These are phyloP conservation scores for Sialia sialis DNA, from an alignment of 2,113 vertebrate genomes.

Conservation along the genomic window DNA sequence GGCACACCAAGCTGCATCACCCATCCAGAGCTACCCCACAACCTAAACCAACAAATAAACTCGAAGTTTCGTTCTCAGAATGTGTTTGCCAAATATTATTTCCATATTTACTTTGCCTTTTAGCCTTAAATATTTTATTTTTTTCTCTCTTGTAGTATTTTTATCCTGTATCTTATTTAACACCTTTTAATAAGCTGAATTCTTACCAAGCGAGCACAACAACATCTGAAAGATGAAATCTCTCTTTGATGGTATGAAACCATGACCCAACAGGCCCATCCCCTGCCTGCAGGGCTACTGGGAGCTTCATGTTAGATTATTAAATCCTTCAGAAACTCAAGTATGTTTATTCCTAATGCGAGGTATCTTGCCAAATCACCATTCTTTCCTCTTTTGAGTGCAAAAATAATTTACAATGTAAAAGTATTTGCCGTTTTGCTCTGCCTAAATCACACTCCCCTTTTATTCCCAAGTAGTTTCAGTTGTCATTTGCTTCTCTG, in stretches of 20 bases:
- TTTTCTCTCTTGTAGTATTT: slow-evolving; percentile 21
- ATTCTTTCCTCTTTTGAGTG: neutral
- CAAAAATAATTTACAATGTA: slow-evolving; percentile 44
- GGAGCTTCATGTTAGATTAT: slow-evolving; percentile 43
- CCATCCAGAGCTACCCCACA: neutral
- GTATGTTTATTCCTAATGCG: slow-evolving; percentile 5
- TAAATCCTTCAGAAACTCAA: slow-evolving; percentile 47
- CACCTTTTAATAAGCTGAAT: slow-evolving; percentile 57
- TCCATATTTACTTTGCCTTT: slow-evolving; percentile 39
- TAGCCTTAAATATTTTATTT: neutral
- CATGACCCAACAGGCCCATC: slow-evolving; percentile 61
- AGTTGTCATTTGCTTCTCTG: slow-evolving; percentile 4
- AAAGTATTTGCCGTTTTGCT: slow-evolving; percentile 6
- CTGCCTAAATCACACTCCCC: neutral
- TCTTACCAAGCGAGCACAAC: slow-evolving; percentile 52
- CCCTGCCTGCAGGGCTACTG: slow-evolving; percentile 50
- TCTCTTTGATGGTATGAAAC: slow-evolving; percentile 62
- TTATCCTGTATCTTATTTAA: slow-evolving; percentile 46
- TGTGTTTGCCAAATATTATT: slow-evolving; percentile 14
- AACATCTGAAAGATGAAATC: slow-evolving; percentile 64
- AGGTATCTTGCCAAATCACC: slow-evolving; percentile 3
- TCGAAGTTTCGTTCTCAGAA: neutral
- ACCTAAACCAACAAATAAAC: neutral
- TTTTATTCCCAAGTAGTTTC: neutral
- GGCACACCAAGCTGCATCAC: neutral